Conservation (phyloP, 2,113 vertebrate genomes). For the Ciconia stormi region DNA sequence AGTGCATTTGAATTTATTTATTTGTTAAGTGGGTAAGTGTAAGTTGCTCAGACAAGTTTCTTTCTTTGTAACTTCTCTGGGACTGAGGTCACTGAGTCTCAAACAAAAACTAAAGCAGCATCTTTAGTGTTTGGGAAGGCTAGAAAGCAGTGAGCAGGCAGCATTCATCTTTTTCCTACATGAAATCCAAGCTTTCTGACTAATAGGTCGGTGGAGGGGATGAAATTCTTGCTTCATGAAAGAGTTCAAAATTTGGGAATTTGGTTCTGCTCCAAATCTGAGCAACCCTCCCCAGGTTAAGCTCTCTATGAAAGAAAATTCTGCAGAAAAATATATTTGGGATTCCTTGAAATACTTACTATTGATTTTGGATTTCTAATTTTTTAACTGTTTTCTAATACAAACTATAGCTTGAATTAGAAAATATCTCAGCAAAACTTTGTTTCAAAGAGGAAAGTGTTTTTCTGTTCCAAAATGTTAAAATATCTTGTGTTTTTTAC, state of each 20-base stretch:
- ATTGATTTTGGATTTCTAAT: not conserved
- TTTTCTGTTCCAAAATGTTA: not conserved
- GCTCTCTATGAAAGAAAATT: not conserved
- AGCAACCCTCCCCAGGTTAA: not conserved
- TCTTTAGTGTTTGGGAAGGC: not conserved
- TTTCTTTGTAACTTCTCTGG: not conserved
- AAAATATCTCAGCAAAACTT: not conserved
- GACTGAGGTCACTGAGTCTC: not conserved
- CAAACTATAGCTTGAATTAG: not conserved
- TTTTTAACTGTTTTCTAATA: not conserved
- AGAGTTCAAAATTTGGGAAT: not conserved
- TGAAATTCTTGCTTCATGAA: not conserved
- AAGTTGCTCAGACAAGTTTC: conserved; percentile 48
- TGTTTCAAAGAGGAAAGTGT: not conserved
- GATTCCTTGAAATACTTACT: not conserved
- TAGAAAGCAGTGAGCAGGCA: not conserved
- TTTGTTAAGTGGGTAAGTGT: conserved; percentile 16
- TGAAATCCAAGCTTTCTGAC: not conserved
- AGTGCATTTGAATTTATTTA: conserved; percentile 32
- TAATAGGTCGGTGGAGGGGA: not conserved
- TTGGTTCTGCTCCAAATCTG: not conserved
- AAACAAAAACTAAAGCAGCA: not conserved
- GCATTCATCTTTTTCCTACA: not conserved
- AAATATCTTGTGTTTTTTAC: not conserved
- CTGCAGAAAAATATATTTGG: not conserved